A percentile compares a stretch with the other conserved stretches of the same genome.
These are phyloP conservation scores for Calosoma granatense DNA, from an alignment of 1,140 invertebrate species.

Conservation along the genomic window DNA sequence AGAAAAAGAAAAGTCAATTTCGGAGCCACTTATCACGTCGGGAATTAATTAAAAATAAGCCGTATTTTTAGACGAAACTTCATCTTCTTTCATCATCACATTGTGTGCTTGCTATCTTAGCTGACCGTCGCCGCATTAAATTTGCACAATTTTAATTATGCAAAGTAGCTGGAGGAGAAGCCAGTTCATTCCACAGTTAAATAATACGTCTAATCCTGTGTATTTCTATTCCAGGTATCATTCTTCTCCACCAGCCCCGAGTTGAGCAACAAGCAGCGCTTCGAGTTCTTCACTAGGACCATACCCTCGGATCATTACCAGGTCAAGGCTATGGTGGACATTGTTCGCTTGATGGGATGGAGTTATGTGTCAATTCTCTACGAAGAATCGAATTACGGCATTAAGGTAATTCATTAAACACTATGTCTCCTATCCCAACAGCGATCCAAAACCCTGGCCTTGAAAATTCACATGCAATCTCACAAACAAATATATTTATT, in stretches of 20 bases:
- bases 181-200: too few species aligned
- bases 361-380: conserved; percentile 93
- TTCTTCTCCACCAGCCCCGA: conserved; percentile 94
- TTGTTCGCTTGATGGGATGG: conserved; percentile 79
- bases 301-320: conserved; percentile 93
- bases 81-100: too few species aligned
- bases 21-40: neutral
- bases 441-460: too few species aligned
- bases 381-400: conserved; percentile 94
- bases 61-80: neutral
- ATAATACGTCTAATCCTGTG: neutral
- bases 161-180: conserved; percentile 1
- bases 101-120: too few species aligned
- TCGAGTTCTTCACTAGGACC: conserved; percentile 89
- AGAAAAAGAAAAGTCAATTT: neutral
- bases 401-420: conserved; percentile 87
- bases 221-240: conserved; percentile 63
- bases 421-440: too few species aligned
- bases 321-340: conserved; percentile 90
- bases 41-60: conserved; percentile 1
- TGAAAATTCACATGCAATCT: neutral
- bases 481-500: conserved; percentile 10
- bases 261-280: conserved; percentile 88
- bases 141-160: conserved; percentile 8
- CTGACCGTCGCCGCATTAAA: neutral